These are phyloP conservation scores for Phyllotreta cruciferae DNA, from an alignment of 2,888 invertebrate species.

Conservation along the genomic window DNA sequence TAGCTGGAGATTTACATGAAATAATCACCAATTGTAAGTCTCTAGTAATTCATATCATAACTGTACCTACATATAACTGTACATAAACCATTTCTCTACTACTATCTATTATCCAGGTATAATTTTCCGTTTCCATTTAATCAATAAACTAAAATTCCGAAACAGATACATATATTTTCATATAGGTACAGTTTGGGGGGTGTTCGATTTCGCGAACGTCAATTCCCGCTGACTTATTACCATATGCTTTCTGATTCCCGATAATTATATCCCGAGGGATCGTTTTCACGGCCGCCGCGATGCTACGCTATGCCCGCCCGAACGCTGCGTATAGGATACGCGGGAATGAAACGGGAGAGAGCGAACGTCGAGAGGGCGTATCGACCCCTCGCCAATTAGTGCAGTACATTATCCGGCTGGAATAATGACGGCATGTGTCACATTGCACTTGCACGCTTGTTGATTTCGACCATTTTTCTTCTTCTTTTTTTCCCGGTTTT, in stretches of 20 bases:
- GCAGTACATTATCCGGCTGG: slow-evolving; percentile 56
- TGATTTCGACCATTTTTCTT: slow-evolving; percentile 46
- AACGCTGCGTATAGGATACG: not conserved
- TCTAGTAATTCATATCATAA: too few species aligned
- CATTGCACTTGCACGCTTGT: slow-evolving; percentile 59
- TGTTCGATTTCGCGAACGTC: slow-evolving; percentile 36
- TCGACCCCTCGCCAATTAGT: slow-evolving; percentile 57
- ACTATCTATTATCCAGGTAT: too few species aligned
- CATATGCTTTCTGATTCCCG: slow-evolving; percentile 55
- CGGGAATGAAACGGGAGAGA: slow-evolving; percentile 42
- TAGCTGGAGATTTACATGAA: too few species aligned
- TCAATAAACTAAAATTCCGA: too few species aligned
- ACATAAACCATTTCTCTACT: too few species aligned
- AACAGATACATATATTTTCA: too few species aligned
- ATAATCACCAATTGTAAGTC: too few species aligned
- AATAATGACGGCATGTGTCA: slow-evolving; percentile 61
- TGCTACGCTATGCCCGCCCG: slow-evolving; percentile 13
- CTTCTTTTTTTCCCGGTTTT: not conserved
- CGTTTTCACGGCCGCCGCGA: slow-evolving; percentile 48
- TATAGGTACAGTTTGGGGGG: too few species aligned
- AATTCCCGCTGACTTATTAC: slow-evolving; percentile 48
- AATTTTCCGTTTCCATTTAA: too few species aligned
- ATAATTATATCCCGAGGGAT: slow-evolving; percentile 55
- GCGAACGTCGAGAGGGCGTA: slow-evolving; percentile 40
- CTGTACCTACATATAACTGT: too few species aligned